Percentiles rank a stretch among this genome's conserved stretches.
These are phyloP conservation scores for Anthopleura sola DNA, from an alignment of 64 coral and sea anemone species.

Conservation along the genomic window DNA sequence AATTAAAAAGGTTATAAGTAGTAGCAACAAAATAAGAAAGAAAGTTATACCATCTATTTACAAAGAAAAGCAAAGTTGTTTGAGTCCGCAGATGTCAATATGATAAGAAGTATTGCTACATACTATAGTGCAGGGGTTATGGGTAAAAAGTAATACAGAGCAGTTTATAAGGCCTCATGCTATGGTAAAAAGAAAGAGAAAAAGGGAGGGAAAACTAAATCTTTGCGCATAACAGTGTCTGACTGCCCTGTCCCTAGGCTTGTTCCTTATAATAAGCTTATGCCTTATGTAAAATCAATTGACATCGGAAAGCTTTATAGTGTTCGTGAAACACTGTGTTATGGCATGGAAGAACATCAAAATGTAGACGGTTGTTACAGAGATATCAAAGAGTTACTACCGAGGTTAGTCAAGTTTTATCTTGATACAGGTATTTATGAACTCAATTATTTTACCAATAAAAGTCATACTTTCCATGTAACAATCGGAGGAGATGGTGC, in stretches of 20 bases:
- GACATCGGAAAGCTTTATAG: not conserved
- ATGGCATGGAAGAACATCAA: conserved; percentile 2
- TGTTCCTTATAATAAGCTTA: conserved; percentile 31
- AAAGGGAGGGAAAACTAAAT: not conserved
- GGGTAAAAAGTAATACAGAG: conserved; percentile 56
- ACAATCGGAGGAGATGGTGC: conserved; percentile 23
- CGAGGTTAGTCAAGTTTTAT: conserved; percentile 15
- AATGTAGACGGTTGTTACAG: conserved; percentile 36
- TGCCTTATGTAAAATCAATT: conserved; percentile 25
- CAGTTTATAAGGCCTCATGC: conserved; percentile 8
- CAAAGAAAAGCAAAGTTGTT: conserved; percentile 1
- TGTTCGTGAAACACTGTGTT: conserved; percentile 21
- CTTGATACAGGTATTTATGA: conserved; percentile 1
- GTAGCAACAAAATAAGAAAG: not conserved
- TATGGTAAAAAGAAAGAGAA: conserved; percentile 7
- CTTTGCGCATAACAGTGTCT: conserved; percentile 19
- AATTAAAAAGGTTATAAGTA: not conserved
- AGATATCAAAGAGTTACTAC: not conserved
- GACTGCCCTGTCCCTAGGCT: conserved; percentile 22
- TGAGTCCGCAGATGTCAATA: conserved; percentile 35
- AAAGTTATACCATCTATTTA: conserved; percentile 2
- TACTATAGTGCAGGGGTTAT: conserved; percentile 63
- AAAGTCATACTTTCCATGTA: conserved; percentile 27
- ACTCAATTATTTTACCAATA: not conserved
- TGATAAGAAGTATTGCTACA: conserved; percentile 44